A percentile compares a stretch with the other conserved stretches of the same genome.
Conservation (phyloP, 1,140 invertebrate genomes). For the Listronotus bonariensis region DNA sequence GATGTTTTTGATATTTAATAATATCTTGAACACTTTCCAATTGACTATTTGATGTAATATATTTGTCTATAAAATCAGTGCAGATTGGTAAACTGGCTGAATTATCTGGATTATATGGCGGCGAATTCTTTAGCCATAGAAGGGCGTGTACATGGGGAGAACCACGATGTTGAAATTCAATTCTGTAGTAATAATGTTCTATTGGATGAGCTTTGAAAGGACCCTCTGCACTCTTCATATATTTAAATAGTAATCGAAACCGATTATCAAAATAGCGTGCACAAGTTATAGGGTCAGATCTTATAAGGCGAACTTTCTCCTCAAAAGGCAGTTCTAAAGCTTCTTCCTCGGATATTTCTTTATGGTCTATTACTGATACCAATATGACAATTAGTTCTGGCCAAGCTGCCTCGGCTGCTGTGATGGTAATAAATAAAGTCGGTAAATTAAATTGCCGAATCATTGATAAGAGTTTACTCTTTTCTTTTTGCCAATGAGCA, state of each 20-base stretch:
- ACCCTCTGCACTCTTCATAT: background rate
- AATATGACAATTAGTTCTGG: background rate
- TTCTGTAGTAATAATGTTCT: background rate
- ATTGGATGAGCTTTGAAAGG: background rate
- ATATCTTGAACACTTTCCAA: too few species aligned
- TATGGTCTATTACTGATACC: background rate
- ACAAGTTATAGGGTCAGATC: background rate
- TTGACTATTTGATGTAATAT: too few species aligned
- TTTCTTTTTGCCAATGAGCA: background rate
- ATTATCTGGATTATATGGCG: too few species aligned
- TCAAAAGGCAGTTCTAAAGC: background rate
- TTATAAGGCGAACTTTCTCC: background rate
- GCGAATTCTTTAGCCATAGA: too few species aligned
- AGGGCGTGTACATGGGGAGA: too few species aligned
- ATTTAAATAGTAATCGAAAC: background rate
- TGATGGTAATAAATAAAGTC: conserved; percentile 1
- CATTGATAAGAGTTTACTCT: background rate
- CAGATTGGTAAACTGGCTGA: too few species aligned
- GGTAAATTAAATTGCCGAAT: conserved; percentile 1
- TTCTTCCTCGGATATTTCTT: background rate
- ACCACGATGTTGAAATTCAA: too few species aligned
- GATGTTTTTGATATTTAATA: too few species aligned
- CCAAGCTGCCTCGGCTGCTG: too few species aligned
- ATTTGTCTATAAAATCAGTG: too few species aligned
- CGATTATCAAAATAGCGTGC: background rate